These are phyloP conservation scores for Chaetoderma sp. DNA, from an alignment of 2,888 invertebrate genomes.

Conservation along the genomic window DNA sequence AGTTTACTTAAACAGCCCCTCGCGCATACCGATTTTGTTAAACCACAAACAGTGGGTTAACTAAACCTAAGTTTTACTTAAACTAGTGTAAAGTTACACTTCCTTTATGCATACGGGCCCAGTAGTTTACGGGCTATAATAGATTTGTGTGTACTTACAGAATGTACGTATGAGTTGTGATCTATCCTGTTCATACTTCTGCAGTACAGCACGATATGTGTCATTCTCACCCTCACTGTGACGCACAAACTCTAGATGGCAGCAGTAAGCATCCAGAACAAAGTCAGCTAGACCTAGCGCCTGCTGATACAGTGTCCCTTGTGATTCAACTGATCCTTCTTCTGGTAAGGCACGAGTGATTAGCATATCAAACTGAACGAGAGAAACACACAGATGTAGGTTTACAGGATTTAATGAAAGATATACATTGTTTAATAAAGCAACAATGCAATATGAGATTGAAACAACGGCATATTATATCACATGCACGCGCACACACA, in stretches of 20 bases:
- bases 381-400: conserved; percentile 49
- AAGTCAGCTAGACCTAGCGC: conserved; percentile 79
- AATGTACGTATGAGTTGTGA: conserved; percentile 63
- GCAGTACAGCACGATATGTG: conserved; percentile 68
- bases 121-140: not conserved
- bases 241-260: conserved; percentile 75
- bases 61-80: no score
- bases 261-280: conserved; percentile 79
- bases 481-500: not conserved
- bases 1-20: no score
- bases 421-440: conserved; percentile 30
- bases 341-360: conserved; percentile 66
- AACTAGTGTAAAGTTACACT: not conserved
- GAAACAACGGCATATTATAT: no score
- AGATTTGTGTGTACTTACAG: conserved; percentile 50
- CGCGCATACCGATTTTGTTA: no score
- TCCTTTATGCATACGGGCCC: not conserved
- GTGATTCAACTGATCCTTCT: conserved; percentile 74
- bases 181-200: conserved; percentile 76
- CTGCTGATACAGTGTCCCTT: conserved; percentile 78
- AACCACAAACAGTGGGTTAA: no score
- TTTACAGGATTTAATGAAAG: conserved; percentile 47
- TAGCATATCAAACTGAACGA: conserved; percentile 56
- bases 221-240: conserved; percentile 36
- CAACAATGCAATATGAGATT: no score